A percentile compares a stretch with the other conserved stretches of the same genome.
Conservation (phyloP, 92 coral and sea anemone species). For the Blastomussa wellsi region DNA sequence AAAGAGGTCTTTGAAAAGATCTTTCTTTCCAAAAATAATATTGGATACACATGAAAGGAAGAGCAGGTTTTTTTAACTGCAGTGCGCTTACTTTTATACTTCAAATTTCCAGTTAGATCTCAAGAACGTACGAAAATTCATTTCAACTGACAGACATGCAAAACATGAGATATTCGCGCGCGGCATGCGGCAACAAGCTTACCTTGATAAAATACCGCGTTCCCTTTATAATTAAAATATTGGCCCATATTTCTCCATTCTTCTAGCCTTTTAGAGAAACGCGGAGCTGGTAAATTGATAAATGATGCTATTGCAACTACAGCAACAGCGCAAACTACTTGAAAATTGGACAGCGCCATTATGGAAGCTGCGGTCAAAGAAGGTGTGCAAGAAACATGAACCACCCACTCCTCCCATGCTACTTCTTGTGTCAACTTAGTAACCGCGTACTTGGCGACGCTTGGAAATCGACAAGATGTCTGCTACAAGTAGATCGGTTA, state of each 20-base stretch:
- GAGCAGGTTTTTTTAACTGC: background rate
- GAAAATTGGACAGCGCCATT: constrained; percentile 58
- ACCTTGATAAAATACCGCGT: constrained; percentile 95
- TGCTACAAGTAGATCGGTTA: constrained; percentile 86
- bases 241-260: constrained; percentile 84
- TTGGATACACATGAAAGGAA: background rate
- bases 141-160: background rate
- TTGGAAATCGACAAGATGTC: constrained; percentile 76
- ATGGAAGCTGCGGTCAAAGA: too few species aligned
- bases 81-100: background rate
- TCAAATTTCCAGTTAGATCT: background rate
- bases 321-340: constrained; percentile 49
- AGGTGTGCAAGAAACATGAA: background rate
- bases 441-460: constrained; percentile 60
- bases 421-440: constrained; percentile 42
- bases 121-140: background rate
- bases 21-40: background rate
- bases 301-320: constrained; percentile 73
- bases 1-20: constrained; percentile 6
- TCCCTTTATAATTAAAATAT: constrained; percentile 78
- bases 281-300: constrained; percentile 83
- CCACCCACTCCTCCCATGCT: constrained; percentile 1
- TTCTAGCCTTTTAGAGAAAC: constrained; percentile 67
- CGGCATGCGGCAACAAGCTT: constrained; percentile 1
- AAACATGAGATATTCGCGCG: constrained; percentile 26